Conservation (phyloP, 2,888 invertebrate genomes). For the Lamproptera curius region DNA sequence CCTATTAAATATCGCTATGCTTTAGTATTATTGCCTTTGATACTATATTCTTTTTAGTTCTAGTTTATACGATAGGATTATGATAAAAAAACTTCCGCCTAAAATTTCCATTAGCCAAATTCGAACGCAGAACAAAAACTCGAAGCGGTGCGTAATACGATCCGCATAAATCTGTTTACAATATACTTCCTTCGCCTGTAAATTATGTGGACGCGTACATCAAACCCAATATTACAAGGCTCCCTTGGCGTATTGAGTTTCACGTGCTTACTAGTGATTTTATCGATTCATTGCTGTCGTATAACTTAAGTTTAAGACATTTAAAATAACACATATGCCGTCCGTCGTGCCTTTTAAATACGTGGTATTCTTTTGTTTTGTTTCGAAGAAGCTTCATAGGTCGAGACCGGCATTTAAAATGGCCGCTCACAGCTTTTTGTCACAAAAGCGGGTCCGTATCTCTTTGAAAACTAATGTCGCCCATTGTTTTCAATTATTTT, state of each 20-base stretch:
- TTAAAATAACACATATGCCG: conserved; percentile 21
- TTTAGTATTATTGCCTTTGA: too few relatives aligned
- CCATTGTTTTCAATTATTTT: conserved; percentile 33
- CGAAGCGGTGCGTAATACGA: not conserved
- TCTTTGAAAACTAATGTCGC: conserved; percentile 31
- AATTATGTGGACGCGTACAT: conserved; percentile 1
- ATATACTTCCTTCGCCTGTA: not conserved
- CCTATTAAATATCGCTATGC: too few relatives aligned
- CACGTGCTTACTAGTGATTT: conserved; percentile 18
- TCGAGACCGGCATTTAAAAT: conserved; percentile 53
- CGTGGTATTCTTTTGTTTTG: conserved; percentile 45
- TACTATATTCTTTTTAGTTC: too few relatives aligned
- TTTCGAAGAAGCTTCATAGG: conserved; percentile 52
- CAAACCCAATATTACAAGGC: conserved; percentile 1
- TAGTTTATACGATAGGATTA: too few relatives aligned
- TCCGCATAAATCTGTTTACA: not conserved
- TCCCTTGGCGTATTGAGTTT: not conserved
- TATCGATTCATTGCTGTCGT: conserved; percentile 23
- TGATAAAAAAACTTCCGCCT: too few relatives aligned
- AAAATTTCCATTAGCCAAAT: too few relatives aligned
- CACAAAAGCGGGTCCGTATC: conserved; percentile 24
- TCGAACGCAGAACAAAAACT: too few relatives aligned
- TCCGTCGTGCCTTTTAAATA: conserved; percentile 23
- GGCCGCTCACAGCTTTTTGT: conserved; percentile 36
- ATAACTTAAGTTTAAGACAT: conserved; percentile 12